These are phyloP conservation scores for Mastigias papua DNA, from an alignment of 30 jellyfish, hydroid and myxozoan species.

Conservation along the genomic window DNA sequence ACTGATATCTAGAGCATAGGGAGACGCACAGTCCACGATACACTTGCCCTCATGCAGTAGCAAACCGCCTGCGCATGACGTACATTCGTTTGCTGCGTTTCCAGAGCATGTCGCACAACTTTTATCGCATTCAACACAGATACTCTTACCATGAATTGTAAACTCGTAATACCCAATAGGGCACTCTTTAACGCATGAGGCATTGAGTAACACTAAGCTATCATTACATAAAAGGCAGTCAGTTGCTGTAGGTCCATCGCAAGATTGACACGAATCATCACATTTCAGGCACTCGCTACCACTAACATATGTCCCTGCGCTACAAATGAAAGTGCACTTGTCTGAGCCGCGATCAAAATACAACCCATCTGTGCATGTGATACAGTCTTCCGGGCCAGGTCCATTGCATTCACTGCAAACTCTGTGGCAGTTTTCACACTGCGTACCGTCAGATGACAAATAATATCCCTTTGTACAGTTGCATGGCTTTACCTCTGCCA, in stretches of 20 bases:
- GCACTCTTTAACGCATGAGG: slow-evolving; percentile 63
- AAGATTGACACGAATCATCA: slow-evolving; percentile 69
- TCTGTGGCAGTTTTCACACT: slow-evolving; percentile 34
- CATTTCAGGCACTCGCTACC: slow-evolving; percentile 71
- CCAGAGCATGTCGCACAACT: slow-evolving; percentile 52
- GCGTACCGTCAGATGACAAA: not conserved
- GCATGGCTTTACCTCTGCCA: slow-evolving; percentile 8
- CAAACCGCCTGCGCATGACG: slow-evolving; percentile 42
- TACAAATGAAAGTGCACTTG: slow-evolving; percentile 27
- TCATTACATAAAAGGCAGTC: slow-evolving; percentile 63
- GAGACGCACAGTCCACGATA: slow-evolving; percentile 33
- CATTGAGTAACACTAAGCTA: slow-evolving; percentile 20
- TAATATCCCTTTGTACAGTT: slow-evolving; percentile 40
- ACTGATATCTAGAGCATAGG: slow-evolving; percentile 35
- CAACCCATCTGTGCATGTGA: slow-evolving; percentile 33
- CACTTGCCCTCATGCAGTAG: slow-evolving; percentile 49
- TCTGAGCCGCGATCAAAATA: slow-evolving; percentile 3
- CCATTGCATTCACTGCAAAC: slow-evolving; percentile 54
- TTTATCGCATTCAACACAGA: slow-evolving; percentile 32
- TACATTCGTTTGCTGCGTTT: slow-evolving; percentile 23
- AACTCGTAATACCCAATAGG: slow-evolving; percentile 58
- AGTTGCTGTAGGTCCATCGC: slow-evolving; percentile 49
- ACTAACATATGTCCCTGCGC: slow-evolving; percentile 11
- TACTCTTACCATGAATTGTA: not conserved
- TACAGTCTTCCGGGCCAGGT: slow-evolving; percentile 52